phyloP scores from a whole-genome alignment of 92 coral and sea anemone species.

The Siderastrea siderea region DNA sequence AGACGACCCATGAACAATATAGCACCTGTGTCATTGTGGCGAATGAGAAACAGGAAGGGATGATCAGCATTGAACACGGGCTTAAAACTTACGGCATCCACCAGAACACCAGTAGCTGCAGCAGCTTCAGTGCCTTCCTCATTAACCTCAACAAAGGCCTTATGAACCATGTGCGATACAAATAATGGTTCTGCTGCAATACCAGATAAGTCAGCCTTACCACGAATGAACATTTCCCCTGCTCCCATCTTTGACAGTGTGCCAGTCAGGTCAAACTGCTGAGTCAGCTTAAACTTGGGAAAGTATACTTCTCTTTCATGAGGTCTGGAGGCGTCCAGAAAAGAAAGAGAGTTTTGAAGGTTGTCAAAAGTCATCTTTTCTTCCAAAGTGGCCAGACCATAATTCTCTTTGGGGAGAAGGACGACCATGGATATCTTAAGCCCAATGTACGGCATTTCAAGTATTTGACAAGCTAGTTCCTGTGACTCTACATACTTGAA shows the following conservation, averaged over 20 bases:
- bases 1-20: constrained; percentile 83
- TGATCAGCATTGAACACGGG: constrained; percentile 79
- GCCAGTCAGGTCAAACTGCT: constrained; percentile 78
- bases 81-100: constrained; percentile 33
- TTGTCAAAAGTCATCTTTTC: constrained; percentile 50
- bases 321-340: constrained; percentile 35
- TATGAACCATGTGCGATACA: constrained; percentile 86
- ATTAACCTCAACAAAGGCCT: constrained; percentile 87
- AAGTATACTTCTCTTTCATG: constrained; percentile 74
- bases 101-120: constrained; percentile 75
- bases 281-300: constrained; percentile 86
- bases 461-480: constrained; percentile 73
- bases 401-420: constrained; percentile 72
- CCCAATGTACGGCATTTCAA: constrained; percentile 85
- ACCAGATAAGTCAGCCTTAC: constrained; percentile 78
- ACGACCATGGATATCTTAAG: constrained; percentile 77
- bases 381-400: constrained; percentile 83
- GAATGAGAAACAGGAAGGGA: constrained; percentile 82
- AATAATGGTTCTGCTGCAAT: constrained; percentile 68
- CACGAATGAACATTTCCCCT: constrained; percentile 65
- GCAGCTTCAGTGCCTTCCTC: constrained; percentile 93
- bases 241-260: constrained; percentile 80
- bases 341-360: constrained; percentile 55
- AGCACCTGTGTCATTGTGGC: constrained; percentile 64
- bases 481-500: constrained; percentile 63